Base-by-base conservation (phyloP, 2,113 vertebrate genomes). In the Calidris pugnax region DNA sequence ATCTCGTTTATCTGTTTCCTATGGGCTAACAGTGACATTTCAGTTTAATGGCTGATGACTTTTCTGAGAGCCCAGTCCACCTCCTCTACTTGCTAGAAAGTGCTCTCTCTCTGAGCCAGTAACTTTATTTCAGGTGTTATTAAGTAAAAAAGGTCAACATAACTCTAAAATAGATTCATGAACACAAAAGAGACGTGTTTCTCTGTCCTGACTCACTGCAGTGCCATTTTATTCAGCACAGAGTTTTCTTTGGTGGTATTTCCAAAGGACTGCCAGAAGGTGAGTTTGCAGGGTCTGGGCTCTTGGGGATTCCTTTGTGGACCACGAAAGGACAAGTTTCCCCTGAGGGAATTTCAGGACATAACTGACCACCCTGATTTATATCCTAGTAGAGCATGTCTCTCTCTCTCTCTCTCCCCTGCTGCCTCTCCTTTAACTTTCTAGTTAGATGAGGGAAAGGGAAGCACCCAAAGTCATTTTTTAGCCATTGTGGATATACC, bases 101-200 rank as follows among this genome's bases (percentile, higher is more conserved):
- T 39, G 27, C 17, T 33, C 45, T 62, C 6, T 32, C 48, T 90
- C 76, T 59, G 77, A 92, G 48, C 77, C 62, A 63, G 18, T 82
- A 37, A 69, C 84, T 92, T 90, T 91, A 73, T 85, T 27, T 69
- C 66, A 89, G 77, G 81, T 95, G 56, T 72, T 94, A 92, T 85
- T 89, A 76, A 94, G 63, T 24, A 93, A 79, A 92, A 53, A 89
- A 97, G 94, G 91, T 95, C 95, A 95, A 45, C 53, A n/a, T 66
- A 76, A 71, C 62, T 62, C 69, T 83, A 76, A 95, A 95, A 96
- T 73, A 95, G 81, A 82, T 76, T 71, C 45, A 64, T 2, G 9
- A 48, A 85, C 84, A 85, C 50, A 82, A 73, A 89, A 85, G 77
- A 75, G 53, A 79, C 1, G 3, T 69, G 45, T 8, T 75, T 96